Conservation (phyloP, 1,140 invertebrate species). For the Diabrotica undecimpunctata region DNA sequence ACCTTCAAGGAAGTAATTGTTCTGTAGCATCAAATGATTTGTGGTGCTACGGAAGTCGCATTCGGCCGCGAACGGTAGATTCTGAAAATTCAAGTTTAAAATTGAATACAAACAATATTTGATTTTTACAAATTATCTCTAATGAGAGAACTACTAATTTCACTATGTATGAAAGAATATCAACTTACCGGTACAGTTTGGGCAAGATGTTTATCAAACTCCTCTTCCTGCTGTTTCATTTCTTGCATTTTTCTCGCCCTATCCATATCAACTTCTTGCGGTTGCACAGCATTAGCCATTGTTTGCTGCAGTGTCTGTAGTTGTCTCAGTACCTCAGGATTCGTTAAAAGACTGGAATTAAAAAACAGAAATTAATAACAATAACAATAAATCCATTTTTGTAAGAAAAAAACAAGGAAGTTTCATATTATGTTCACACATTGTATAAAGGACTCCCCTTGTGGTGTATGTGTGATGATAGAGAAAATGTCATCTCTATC, state of each 20-base stretch:
- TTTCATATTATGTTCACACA: too few species aligned
- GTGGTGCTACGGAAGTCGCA: conserved; percentile 59
- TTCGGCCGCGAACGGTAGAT: conserved; percentile 64
- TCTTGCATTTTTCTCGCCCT: conserved; percentile 66
- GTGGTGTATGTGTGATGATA: too few species aligned
- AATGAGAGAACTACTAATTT: neutral
- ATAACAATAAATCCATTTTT: too few species aligned
- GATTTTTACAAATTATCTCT: neutral
- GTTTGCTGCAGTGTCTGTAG: conserved; percentile 60
- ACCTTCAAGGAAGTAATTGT: conserved; percentile 24
- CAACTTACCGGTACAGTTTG: conserved; percentile 61
- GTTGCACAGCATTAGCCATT: conserved; percentile 43
- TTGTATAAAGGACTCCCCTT: too few species aligned
- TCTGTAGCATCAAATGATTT: conserved; percentile 13
- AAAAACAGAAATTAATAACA: neutral
- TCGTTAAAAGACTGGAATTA: conserved; percentile 61
- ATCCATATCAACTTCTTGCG: conserved; percentile 64
- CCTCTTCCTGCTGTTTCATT: conserved; percentile 72
- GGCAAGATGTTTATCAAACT: conserved; percentile 75
- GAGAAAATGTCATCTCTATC: too few species aligned
- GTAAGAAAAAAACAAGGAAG: too few species aligned
- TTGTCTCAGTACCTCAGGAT: conserved; percentile 71
- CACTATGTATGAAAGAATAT: neutral
- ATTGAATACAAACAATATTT: neutral
- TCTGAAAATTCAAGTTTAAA: conserved; percentile 45